Evolutionary conservation across 2,113 vertebrate species (phyloP), one percentile per base, ranked within the genome.

Genomic region (Datnioides undecimradiatus): DNA sequence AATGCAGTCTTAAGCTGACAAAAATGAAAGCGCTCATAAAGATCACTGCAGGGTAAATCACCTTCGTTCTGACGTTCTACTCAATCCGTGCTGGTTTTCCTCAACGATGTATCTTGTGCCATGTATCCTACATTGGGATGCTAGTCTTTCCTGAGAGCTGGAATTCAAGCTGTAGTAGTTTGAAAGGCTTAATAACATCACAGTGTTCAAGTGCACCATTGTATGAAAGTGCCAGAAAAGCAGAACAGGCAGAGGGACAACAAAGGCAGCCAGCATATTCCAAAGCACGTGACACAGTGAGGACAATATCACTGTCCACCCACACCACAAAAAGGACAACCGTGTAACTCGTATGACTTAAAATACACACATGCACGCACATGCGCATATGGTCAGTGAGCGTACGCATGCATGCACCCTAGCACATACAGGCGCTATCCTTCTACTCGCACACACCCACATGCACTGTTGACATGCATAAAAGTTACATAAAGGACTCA

Each of bases 211-310:
- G 93, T 92, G 89, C 91, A 91, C 93, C 90, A 94, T 94, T 95
- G 95, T 94, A 92, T 94, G 94, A 95, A 95, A 95, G 90, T 95
- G 94, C 94, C 93, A 95, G 95, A 95, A 94, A 94, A 92, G 94
- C 94, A 95, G 93, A 95, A 95, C 90, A 74, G 90, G 86, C 85
- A 84, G 88, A 51, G 77, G 74, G 90, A 60, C 89, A 92, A 94
- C 94, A 95, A 95, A 95, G 80, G 92, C 91, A 90, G 90, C 94
- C 93, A 95, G 95, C 93, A 95, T 94, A 91, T 95, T 95, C 94
- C 92, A 95, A 67, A 91, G 94, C 94, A 95, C 84, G 93, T 95
- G 95, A 94, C 89, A 59, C 63, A n/a, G 46, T 70, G 82, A 48
- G 86, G 90, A 94, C 93, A 95, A 95, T 94, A 92, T 94, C 92